Evolutionary conservation across 2,113 vertebrate genomes (phyloP), one percentile per base, ranked within the genome.

Genomic region (Paraplagusia blochii): DNA sequence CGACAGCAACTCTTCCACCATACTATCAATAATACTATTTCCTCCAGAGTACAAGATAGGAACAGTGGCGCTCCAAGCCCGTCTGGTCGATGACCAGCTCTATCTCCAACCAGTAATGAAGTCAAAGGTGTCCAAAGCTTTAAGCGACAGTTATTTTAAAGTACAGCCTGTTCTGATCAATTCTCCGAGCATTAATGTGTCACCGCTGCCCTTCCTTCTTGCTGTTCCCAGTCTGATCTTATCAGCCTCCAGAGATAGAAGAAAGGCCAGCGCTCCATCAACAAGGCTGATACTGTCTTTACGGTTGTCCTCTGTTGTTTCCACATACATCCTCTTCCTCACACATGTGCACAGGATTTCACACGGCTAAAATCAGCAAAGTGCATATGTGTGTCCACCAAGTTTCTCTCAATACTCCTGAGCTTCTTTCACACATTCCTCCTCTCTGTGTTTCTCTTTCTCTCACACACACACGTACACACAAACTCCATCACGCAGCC

Each of bases 161-260:
- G 55, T 66, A 61, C 61, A 50, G 69, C 66, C 51, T 55, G 63
- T 65, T 60, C 55, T 63, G 58, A 74, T 72, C 75, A 79, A 72
- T 64, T 72, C 55, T 58, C 53, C 44, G 8, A 39, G 56, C 46
- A 48, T 60, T n/a, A 38, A 65, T 45, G 51, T 66, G 71, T 74
- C 61, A 59, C 58, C 57, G 15, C 11, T 71, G 72, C 53, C 74
- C 76, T 70, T 68, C 49, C 60, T 16, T 5, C 11, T 56, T 42
- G 18, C 8, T 48, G 58, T 53, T 61, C 43, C 53, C 61, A 18
- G 59, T 72, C 71, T 39, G 76, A 39, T 76, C 54, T 75, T 79
- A 81, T 81, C 77, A 46, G 19, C 45, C 81, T 57, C 64, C 45
- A 53, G 65, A 77, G 73, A 68, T 34, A 13, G 58, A 50, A 59